Percentiles rank a stretch among this genome's conserved stretches.
These are phyloP conservation scores for Formica exsecta DNA, from an alignment of 1,140 invertebrate species.

Conservation along the genomic window DNA sequence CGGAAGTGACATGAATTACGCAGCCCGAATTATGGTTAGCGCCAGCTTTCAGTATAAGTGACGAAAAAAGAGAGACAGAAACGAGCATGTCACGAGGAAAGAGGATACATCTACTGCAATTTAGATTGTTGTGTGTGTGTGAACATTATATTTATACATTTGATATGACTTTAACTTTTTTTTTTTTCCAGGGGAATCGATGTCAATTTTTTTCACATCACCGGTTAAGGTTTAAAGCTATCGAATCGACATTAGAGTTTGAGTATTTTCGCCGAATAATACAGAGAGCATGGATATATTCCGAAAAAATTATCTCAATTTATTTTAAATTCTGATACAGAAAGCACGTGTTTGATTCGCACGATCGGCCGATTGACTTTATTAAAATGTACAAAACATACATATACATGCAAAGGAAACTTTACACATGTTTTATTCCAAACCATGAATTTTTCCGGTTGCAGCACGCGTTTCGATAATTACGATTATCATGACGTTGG, in stretches of 20 bases:
- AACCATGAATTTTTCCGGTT: not conserved
- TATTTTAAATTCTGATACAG: not conserved
- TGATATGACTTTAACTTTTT: not conserved
- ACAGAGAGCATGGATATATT: not conserved
- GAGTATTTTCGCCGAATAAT: not conserved
- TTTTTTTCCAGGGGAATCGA: not conserved
- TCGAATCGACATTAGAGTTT: not conserved
- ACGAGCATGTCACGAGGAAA: not conserved
- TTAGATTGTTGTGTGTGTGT: not conserved
- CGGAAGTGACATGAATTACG: slow-evolving; percentile 1
- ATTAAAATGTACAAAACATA: slow-evolving; percentile 27
- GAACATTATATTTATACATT: not conserved
- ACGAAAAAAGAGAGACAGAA: not conserved
- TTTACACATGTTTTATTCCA: slow-evolving; percentile 13
- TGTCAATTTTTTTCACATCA: not conserved
- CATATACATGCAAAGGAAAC: not conserved
- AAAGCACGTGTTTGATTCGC: slow-evolving; percentile 1
- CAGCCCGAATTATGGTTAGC: not conserved
- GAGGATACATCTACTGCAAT: not conserved
- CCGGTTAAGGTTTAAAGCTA: not conserved
- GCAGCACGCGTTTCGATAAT: slow-evolving; percentile 20
- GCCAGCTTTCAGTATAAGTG: not conserved
- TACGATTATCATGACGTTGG: slow-evolving; percentile 6
- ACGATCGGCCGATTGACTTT: not conserved
- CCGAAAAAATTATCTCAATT: slow-evolving; percentile 23